These are phyloP conservation scores for Polylopha cassiicola DNA, from an alignment of 2,888 invertebrate genomes.

Conservation along the genomic window DNA sequence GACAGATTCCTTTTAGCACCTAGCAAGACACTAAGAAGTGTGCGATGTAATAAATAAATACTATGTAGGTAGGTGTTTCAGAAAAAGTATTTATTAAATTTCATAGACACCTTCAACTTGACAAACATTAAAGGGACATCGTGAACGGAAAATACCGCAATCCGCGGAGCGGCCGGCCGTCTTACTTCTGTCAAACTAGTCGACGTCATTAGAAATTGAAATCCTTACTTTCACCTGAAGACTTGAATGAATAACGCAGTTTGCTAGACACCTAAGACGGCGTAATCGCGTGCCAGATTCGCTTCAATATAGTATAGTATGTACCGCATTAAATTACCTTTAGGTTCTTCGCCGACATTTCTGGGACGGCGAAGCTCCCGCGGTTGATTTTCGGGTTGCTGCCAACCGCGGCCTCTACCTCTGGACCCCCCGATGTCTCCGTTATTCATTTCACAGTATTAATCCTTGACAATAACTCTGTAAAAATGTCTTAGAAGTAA, in stretches of 20 bases:
- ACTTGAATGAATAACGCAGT: slow-evolving; percentile 52
- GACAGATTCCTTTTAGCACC: no score
- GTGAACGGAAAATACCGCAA: slow-evolving; percentile 20
- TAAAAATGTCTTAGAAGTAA: slow-evolving; percentile 40
- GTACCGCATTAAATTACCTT: slow-evolving; percentile 43
- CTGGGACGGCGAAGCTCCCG: slow-evolving; percentile 68
- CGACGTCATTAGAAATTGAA: slow-evolving; percentile 70
- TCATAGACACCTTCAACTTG: slow-evolving; percentile 4
- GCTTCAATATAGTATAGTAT: slow-evolving; percentile 39
- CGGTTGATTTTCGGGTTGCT: slow-evolving; percentile 65
- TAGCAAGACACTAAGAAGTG: no score
- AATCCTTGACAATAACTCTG: slow-evolving; percentile 34
- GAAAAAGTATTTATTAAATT: slow-evolving; percentile 7
- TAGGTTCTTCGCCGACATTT: slow-evolving; percentile 51
- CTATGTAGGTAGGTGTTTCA: slow-evolving; percentile 14
- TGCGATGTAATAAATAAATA: no score
- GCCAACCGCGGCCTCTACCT: slow-evolving; percentile 74
- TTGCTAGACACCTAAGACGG: slow-evolving; percentile 48
- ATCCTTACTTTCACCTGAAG: slow-evolving; percentile 71
- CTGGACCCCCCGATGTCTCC: slow-evolving; percentile 70
- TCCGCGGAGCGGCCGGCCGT: slow-evolving; percentile 37
- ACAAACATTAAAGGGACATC: slow-evolving; percentile 1
- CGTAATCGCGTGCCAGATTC: slow-evolving; percentile 40
- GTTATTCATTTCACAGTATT: slow-evolving; percentile 69
- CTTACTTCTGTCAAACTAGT: slow-evolving; percentile 51